These are phyloP conservation scores for Otus sunia DNA, from an alignment of 2,113 vertebrate genomes.

Conservation along the genomic window DNA sequence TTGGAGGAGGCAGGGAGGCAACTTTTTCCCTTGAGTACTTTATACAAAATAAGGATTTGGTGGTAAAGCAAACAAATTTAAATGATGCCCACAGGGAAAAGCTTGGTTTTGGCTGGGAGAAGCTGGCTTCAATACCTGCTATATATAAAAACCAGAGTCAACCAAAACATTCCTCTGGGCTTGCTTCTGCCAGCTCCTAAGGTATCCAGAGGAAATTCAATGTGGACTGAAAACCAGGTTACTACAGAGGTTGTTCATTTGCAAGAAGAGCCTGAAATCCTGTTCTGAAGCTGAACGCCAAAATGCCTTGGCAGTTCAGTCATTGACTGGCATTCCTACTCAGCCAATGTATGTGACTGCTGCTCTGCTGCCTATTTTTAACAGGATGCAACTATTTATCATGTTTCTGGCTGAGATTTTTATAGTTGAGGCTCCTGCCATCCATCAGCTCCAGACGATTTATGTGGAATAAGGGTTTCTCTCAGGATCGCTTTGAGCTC, in stretches of 20 bases:
- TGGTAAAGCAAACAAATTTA: constrained; percentile 59
- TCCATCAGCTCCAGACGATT: constrained; percentile 30
- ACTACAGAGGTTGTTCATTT: neutral
- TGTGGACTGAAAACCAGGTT: neutral
- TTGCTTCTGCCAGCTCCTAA: constrained; percentile 17
- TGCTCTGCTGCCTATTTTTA: constrained; percentile 45
- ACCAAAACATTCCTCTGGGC: constrained; percentile 23
- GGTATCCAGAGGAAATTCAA: neutral
- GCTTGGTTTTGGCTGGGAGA: constrained; percentile 44
- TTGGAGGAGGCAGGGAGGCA: neutral
- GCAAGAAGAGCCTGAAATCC: neutral
- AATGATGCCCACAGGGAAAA: constrained; percentile 27
- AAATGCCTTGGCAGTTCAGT: constrained; percentile 10
- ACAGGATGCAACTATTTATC: constrained; percentile 45
- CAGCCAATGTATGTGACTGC: neutral
- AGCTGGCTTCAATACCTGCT: neutral
- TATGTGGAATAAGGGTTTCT: constrained; percentile 14
- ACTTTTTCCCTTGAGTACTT: constrained; percentile 2
- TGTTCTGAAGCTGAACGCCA: neutral
- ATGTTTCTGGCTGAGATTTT: constrained; percentile 53
- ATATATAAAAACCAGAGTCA: constrained; percentile 29
- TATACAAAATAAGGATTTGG: constrained; percentile 44
- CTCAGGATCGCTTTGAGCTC: neutral
- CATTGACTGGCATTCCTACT: constrained; percentile 8
- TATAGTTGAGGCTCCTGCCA: constrained; percentile 36